These are phyloP conservation scores for Anguilla pacifica DNA, from an alignment of 2,797 vertebrate genomes.

Conservation along the genomic window DNA sequence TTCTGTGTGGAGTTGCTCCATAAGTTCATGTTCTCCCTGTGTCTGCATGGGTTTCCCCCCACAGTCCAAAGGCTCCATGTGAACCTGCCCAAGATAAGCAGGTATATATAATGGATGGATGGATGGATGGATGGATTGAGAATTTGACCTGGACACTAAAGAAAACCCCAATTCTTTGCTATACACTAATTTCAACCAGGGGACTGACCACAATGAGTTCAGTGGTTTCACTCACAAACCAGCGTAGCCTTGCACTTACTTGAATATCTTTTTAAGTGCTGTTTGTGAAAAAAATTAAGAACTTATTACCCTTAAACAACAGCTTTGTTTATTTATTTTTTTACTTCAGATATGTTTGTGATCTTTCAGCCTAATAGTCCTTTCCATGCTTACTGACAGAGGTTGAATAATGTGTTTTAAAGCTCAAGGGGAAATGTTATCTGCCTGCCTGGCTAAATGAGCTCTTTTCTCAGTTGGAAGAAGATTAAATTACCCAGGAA, in stretches of 20 bases:
- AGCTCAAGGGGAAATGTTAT: slow-evolving; percentile 3
- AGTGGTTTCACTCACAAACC: not conserved
- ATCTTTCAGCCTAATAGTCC: not conserved
- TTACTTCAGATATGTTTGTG: not conserved
- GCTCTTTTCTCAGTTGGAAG: slow-evolving; percentile 6
- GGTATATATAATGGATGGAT: too few relatives aligned
- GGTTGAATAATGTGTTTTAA: not conserved
- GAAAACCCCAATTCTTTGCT: not conserved
- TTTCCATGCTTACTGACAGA: not conserved
- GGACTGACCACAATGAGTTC: not conserved
- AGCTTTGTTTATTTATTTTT: not conserved
- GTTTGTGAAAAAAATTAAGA: not conserved
- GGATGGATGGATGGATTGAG: not conserved
- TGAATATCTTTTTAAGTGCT: not conserved
- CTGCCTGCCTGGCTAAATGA: not conserved
- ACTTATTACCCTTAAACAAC: not conserved
- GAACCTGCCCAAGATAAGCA: too few relatives aligned
- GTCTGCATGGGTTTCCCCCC: too few relatives aligned
- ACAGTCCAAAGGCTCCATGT: too few relatives aligned
- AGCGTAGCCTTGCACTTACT: not conserved
- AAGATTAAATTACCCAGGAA: slow-evolving; percentile 1
- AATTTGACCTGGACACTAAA: not conserved
- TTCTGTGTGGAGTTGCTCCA: too few relatives aligned
- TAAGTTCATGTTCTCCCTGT: too few relatives aligned
- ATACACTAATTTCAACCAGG: not conserved